Evolutionary conservation across 2,113 vertebrate species (phyloP).

Genomic region (Engystomops pustulosus): DNA sequence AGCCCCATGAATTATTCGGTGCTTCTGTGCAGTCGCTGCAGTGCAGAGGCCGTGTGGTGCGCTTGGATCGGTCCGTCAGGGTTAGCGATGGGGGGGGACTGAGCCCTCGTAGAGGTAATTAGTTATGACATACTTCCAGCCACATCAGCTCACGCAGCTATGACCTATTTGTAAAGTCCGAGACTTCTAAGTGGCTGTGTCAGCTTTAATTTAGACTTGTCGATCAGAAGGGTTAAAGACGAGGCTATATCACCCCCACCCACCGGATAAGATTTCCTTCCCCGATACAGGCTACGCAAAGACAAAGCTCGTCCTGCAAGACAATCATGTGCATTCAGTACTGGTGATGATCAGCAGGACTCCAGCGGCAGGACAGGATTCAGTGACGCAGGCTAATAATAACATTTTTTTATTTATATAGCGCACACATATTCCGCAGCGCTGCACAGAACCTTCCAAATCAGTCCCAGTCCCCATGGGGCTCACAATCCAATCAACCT

Average conservation of each 20-base stretch:
- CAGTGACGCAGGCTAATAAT: no score
- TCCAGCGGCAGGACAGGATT: no score
- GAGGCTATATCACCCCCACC: background rate
- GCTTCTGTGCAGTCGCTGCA: background rate
- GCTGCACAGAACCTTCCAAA: no score
- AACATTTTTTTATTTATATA: no score
- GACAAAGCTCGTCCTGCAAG: background rate
- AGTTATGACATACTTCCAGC: slow-evolving; percentile 58
- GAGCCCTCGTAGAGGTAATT: slow-evolving; percentile 47
- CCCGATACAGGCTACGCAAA: background rate
- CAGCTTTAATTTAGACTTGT: slow-evolving; percentile 39
- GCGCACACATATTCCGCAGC: no score
- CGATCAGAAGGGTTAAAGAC: slow-evolving; percentile 41
- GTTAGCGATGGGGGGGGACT: background rate
- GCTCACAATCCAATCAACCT: no score
- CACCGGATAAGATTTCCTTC: background rate
- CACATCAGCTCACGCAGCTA: slow-evolving; percentile 47
- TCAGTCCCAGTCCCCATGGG: no score
- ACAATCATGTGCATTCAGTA: background rate
- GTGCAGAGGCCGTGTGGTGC: background rate
- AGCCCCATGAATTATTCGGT: slow-evolving; percentile 1
- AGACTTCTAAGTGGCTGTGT: slow-evolving; percentile 39
- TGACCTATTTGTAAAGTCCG: slow-evolving; percentile 58
- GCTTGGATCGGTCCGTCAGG: background rate
- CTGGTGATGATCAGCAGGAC: no score